Conservation (phyloP, 2,797 vertebrate genomes). For the Notolepis coatsorum region DNA sequence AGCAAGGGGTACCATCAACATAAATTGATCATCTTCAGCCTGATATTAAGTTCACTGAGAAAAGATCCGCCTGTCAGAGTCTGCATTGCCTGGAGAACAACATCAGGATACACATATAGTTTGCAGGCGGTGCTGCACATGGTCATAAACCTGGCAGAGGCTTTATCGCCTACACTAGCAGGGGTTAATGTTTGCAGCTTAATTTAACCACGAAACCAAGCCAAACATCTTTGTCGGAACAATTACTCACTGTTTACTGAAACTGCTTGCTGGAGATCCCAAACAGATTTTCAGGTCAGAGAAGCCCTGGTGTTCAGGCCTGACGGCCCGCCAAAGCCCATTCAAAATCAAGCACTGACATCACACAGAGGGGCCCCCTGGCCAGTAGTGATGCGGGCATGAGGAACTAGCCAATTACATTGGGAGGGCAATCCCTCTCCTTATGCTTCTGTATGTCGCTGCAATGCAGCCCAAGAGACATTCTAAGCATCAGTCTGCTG, state of each 20-base stretch:
- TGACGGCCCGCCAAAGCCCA: constrained; percentile 48
- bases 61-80: constrained; percentile 32
- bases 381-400: constrained; percentile 17
- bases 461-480: background rate
- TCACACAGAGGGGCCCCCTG: constrained; percentile 6
- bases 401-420: constrained; percentile 12
- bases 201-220: constrained; percentile 41
- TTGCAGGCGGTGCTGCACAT: constrained; percentile 26
- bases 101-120: constrained; percentile 38
- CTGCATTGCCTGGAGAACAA: constrained; percentile 22
- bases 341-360: constrained; percentile 45
- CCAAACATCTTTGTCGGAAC: constrained; percentile 68
- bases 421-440: background rate
- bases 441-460: background rate
- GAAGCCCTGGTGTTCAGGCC: constrained; percentile 43
- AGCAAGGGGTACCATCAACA: constrained; percentile 2
- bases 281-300: constrained; percentile 65
- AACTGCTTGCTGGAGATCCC: constrained; percentile 56
- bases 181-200: constrained; percentile 52
- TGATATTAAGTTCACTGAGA: constrained; percentile 38
- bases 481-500: background rate
- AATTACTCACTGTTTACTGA: constrained; percentile 68
- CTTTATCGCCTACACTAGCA: constrained; percentile 53
- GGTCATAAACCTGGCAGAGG: constrained; percentile 48
- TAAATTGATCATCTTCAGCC: constrained; percentile 21